Evolutionary conservation across 2,888 invertebrate genomes (phyloP), one percentile per base, ranked within the genome.

Genomic region (Priapulus caudatus): DNA sequence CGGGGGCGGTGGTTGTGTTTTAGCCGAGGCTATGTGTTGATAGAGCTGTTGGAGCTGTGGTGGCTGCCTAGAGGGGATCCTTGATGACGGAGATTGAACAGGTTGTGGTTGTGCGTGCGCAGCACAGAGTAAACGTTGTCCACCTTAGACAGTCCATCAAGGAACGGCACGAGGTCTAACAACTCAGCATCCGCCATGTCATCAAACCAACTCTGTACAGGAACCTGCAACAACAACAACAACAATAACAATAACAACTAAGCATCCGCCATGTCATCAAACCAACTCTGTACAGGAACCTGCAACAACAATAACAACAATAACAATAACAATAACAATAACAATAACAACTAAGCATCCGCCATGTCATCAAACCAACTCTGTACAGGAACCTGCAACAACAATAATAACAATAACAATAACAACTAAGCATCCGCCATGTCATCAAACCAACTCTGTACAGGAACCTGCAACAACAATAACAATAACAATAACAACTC

Each of bases 381-480:
- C n/a, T n/a, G n/a, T n/a, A n/a, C n/a, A n/a, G n/a, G n/a, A n/a
- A n/a, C n/a, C n/a, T n/a, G n/a, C n/a, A n/a, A n/a, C n/a, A n/a
- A n/a, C n/a, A n/a, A n/a, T n/a, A n/a, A n/a, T n/a, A n/a, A n/a
- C n/a, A n/a, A n/a, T n/a, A n/a, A n/a, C n/a, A n/a, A n/a, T n/a
- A 91, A 79, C 61, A 98, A 80, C 75, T 98, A 97, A 57, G 88
- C 86, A 75, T 98, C 98, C 67, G 85, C 84, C 81, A 89, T 88
- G 75, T 98, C 98, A 76, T 99, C 97, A 76, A 99, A 99, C 98
- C 98, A 98, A 61, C 95, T 95, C 70, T 90, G 88, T 61, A 98
- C 95, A 69, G 95, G 93, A 73, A 98, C 92, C 77, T 78, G 65
- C 16, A 64, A 59, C 51, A 48, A 55, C 51, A 52, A 54, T 51